phyloP scores from a whole-genome alignment of 2,888 invertebrate genomes.

The Alcis repandata region DNA sequence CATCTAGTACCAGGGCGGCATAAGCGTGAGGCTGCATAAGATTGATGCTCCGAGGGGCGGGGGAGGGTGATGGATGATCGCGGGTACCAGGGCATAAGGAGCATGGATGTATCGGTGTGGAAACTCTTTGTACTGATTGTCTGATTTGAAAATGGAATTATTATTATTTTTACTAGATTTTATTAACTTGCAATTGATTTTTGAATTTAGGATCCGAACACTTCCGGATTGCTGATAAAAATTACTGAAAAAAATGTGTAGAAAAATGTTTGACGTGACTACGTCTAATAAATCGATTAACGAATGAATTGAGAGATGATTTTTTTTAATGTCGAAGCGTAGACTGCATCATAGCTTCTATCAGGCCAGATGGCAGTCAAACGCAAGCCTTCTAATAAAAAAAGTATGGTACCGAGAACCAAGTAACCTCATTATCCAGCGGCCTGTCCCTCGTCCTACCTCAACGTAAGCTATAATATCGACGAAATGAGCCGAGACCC shows the following conservation, averaged over 20 bases:
- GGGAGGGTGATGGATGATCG: constrained; percentile 67
- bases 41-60: constrained; percentile 67
- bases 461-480: constrained; percentile 5
- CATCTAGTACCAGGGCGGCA: constrained; percentile 65
- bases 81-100: constrained; percentile 55
- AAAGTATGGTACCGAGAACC: neutral
- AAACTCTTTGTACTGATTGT: constrained; percentile 10
- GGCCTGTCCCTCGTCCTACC: constrained; percentile 13
- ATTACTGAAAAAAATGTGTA: too few species aligned
- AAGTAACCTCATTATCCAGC: constrained; percentile 24
- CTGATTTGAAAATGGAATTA: too few species aligned
- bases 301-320: too few species aligned
- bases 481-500: constrained; percentile 6
- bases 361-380: too few species aligned
- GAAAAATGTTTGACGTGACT: too few species aligned
- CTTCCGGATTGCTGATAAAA: too few species aligned
- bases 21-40: constrained; percentile 72
- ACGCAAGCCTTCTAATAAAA: too few species aligned
- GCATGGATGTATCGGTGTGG: constrained; percentile 42
- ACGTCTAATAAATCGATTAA: too few species aligned
- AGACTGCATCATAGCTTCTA: neutral
- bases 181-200: too few species aligned
- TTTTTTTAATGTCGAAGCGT: too few species aligned
- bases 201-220: too few species aligned
- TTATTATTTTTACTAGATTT: too few species aligned